Evolutionary conservation across 2,113 vertebrate genomes (phyloP).

Genomic region (Columbina picui): DNA sequence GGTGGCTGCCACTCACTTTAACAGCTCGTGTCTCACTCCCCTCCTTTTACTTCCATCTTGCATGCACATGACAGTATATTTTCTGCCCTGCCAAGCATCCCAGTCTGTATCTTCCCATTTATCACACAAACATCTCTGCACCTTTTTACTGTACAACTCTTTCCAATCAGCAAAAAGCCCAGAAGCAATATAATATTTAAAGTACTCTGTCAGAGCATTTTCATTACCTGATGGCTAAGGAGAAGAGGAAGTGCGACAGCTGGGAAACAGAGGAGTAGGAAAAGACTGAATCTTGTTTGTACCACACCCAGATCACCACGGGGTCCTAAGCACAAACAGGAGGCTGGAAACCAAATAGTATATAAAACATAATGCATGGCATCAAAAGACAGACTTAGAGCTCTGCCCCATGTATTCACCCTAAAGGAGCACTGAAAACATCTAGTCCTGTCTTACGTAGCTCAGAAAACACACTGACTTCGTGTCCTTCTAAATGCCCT

Average conservation of each 20-base stretch:
- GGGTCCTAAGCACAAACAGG: not conserved
- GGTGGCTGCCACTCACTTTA: slow-evolving; percentile 15
- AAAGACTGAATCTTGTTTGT: not conserved
- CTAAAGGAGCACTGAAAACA: not conserved
- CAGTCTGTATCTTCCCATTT: slow-evolving; percentile 10
- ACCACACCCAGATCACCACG: not conserved
- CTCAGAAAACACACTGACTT: not conserved
- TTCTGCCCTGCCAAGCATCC: slow-evolving; percentile 7
- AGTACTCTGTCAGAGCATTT: not conserved
- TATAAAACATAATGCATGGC: not conserved
- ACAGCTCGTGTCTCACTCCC: not conserved
- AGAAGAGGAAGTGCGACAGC: not conserved
- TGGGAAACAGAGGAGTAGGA: not conserved
- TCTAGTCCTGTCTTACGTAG: not conserved
- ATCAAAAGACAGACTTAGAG: not conserved
- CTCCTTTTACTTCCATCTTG: not conserved
- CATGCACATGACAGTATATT: not conserved
- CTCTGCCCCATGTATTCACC: not conserved
- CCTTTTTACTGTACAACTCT: not conserved
- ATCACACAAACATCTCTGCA: slow-evolving; percentile 28
- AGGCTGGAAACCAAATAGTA: not conserved
- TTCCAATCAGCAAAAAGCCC: slow-evolving; percentile 30
- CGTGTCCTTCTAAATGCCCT: not conserved
- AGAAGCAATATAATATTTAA: slow-evolving; percentile 18
- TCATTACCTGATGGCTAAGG: not conserved